These are phyloP conservation scores for Phytoseiulus persimilis DNA, from an alignment of 2,888 invertebrate genomes.

Conservation along the genomic window DNA sequence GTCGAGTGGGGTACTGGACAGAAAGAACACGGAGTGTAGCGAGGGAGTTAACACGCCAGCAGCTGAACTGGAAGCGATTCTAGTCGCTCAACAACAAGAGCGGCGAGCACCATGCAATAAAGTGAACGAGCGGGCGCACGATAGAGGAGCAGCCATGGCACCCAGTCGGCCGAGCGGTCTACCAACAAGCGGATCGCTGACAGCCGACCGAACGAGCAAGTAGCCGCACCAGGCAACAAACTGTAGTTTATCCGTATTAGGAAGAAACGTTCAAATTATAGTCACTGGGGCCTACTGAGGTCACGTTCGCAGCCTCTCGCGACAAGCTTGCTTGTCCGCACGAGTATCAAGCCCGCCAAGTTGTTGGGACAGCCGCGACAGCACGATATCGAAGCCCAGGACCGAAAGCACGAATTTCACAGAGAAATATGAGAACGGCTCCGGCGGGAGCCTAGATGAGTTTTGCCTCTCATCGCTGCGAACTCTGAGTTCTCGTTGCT, in stretches of 20 bases:
- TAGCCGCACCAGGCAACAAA: not conserved
- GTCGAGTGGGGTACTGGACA: no score
- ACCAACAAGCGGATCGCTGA: not conserved
- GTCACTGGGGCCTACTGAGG: conserved; percentile 5
- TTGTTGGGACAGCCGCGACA: not conserved
- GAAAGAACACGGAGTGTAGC: no score
- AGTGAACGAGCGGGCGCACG: no score
- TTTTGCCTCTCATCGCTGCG: no score
- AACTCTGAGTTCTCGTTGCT: no score
- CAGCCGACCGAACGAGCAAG: not conserved
- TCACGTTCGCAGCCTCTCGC: not conserved
- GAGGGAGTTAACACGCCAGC: no score
- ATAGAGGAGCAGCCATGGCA: no score
- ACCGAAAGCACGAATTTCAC: no score
- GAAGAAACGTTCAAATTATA: conserved; percentile 5
- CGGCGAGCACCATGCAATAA: not conserved
- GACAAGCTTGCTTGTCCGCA: not conserved
- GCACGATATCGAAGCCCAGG: not conserved
- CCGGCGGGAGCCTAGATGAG: no score
- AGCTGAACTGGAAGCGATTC: not conserved
- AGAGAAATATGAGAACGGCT: no score
- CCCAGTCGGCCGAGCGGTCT: no score
- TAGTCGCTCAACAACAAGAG: not conserved
- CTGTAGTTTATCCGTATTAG: not conserved
- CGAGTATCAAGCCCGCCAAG: not conserved